phyloP scores from a whole-genome alignment of 2,113 vertebrate species.

The Peromyscus leucopus region DNA sequence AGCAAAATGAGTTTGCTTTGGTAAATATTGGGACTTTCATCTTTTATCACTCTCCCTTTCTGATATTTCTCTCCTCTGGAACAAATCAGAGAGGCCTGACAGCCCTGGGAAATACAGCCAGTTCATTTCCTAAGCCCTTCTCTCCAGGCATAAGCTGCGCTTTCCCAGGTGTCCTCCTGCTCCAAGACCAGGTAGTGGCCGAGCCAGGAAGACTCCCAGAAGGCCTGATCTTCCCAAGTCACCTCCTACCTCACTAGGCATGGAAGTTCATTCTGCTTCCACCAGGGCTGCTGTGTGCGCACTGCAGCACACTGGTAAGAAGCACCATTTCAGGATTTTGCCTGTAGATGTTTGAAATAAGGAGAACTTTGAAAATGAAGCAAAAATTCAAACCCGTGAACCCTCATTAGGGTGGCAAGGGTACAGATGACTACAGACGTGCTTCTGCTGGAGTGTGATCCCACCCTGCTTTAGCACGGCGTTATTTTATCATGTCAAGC shows the following conservation, averaged over 20 bases:
- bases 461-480: too few relatives aligned
- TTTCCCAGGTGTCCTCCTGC: neutral
- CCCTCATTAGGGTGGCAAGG: neutral
- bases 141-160: neutral
- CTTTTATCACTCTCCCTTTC: constrained; percentile 46
- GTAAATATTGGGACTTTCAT: constrained; percentile 70
- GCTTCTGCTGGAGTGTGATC: neutral
- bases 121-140: neutral
- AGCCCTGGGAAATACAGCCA: neutral
- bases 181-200: neutral
- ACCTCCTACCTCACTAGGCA: accelerated
- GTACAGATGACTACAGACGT: neutral
- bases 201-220: neutral
- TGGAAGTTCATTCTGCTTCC: neutral
- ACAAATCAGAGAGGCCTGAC: neutral
- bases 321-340: neutral
- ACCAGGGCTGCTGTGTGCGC: neutral
- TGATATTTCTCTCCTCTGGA: constrained; percentile 19
- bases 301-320: neutral
- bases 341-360: neutral
- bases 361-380: neutral
- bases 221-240: neutral
- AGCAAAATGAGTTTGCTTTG: constrained; percentile 57
- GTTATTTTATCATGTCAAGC: neutral
- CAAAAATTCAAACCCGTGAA: neutral